A percentile compares a stretch with the other conserved stretches of the same genome.
Evolutionary conservation across 1,140 invertebrate species (phyloP).

Genomic region (Drosophila repletoides): DNA sequence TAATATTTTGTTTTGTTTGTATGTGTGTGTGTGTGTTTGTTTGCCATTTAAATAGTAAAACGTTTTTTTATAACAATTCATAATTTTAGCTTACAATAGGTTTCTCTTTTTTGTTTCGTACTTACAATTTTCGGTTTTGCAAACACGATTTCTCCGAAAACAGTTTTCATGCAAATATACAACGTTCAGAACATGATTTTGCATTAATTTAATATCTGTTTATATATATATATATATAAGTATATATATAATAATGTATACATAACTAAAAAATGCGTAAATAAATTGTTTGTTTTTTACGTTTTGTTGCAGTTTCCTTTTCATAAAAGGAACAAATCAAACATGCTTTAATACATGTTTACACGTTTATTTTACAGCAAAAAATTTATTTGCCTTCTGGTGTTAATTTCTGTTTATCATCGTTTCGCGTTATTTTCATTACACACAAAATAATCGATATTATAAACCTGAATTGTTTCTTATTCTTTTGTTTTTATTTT

Average conservation of each 20-base stretch:
- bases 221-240: conserved; percentile 45
- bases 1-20: conserved; percentile 56
- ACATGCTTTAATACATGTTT: conserved; percentile 41
- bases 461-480: conserved; percentile 71
- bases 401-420: conserved; percentile 36
- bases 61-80: conserved; percentile 78
- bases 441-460: conserved; percentile 55
- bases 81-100: conserved; percentile 77
- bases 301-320: conserved; percentile 51
- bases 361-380: conserved; percentile 41
- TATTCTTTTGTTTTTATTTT: conserved; percentile 39
- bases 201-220: conserved; percentile 66
- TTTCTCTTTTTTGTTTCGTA: conserved; percentile 52
- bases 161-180: conserved; percentile 62
- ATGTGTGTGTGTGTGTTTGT: conserved; percentile 47
- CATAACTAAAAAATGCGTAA: conserved; percentile 80
- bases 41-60: conserved; percentile 69
- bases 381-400: conserved; percentile 33
- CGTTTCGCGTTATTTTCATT: conserved; percentile 26
- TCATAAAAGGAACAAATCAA: conserved; percentile 69
- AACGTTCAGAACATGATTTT: conserved; percentile 65
- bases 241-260: conserved; percentile 54
- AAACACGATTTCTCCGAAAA: conserved; percentile 54
- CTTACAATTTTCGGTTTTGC: conserved; percentile 63
- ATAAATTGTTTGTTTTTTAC: conserved; percentile 62